These are phyloP conservation scores for Sycophaga agraensis DNA, from an alignment of 1,140 invertebrate species.

Conservation along the genomic window DNA sequence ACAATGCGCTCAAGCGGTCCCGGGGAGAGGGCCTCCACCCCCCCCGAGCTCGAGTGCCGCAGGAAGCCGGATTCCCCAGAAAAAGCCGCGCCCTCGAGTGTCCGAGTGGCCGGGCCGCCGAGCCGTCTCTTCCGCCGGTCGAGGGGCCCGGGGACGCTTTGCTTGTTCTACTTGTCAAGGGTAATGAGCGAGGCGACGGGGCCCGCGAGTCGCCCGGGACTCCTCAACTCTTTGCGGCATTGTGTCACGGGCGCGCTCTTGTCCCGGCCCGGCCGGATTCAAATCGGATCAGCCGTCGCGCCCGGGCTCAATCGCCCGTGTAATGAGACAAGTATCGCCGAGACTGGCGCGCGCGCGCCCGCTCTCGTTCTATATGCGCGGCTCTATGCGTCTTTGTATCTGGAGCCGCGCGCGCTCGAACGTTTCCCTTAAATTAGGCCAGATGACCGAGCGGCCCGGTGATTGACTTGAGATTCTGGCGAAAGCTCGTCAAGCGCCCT, in stretches of 20 bases:
- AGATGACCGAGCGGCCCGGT: slow-evolving; percentile 6
- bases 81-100: slow-evolving; percentile 15
- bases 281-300: neutral
- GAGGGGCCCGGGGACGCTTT: too few species aligned
- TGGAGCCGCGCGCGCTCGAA: neutral
- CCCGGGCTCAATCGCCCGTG: neutral
- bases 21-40: too few species aligned
- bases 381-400: too few species aligned
- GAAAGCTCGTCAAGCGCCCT: slow-evolving; percentile 18
- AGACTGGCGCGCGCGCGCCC: neutral
- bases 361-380: too few species aligned
- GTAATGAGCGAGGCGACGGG: too few species aligned
- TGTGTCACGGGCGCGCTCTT: too few species aligned
- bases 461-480: slow-evolving; percentile 17
- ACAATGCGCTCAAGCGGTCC: too few species aligned
- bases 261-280: too few species aligned
- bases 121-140: too few species aligned
- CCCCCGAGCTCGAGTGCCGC: slow-evolving; percentile 12
- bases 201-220: too few species aligned
- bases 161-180: too few species aligned
- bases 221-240: too few species aligned
- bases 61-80: slow-evolving; percentile 21
- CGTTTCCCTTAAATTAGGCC: slow-evolving; percentile 16
- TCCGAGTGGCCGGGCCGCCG: neutral
- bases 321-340: neutral